Evolutionary conservation across 2,113 vertebrate genomes (phyloP).

Genomic region (Oreotrochilus melanogaster): DNA sequence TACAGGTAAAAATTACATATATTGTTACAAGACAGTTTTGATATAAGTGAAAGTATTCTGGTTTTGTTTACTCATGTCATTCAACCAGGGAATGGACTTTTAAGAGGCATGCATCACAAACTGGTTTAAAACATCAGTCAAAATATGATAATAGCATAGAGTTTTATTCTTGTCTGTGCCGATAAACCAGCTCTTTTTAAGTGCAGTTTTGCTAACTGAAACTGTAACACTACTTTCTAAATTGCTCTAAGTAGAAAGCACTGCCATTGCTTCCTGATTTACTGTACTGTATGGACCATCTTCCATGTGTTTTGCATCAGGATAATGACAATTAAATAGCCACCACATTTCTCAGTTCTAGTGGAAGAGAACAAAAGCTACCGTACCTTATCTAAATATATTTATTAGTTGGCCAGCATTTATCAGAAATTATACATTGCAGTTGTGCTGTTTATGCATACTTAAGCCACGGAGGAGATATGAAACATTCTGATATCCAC

Average conservation of each 20-base stretch:
- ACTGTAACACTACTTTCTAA: background rate
- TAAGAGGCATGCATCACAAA: background rate
- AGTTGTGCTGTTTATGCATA: background rate
- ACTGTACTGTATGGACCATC: background rate
- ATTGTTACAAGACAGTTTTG: background rate
- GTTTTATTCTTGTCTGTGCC: background rate
- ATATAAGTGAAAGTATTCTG: background rate
- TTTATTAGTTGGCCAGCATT: background rate
- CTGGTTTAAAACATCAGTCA: background rate
- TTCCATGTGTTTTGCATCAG: conserved; percentile 3
- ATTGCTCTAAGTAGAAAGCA: background rate
- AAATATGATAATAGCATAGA: background rate
- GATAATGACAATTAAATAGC: background rate
- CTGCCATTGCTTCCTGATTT: background rate
- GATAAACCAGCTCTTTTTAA: background rate
- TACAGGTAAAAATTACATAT: background rate
- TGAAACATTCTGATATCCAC: background rate
- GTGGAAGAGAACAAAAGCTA: background rate
- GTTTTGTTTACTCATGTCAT: background rate
- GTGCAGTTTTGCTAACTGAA: conserved; percentile 31
- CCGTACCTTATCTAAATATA: background rate
- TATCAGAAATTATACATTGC: background rate
- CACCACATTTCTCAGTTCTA: conserved; percentile 19
- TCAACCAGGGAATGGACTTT: background rate
- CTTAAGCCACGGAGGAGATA: background rate